Conservation (phyloP, 2,113 vertebrate species). For the Bothrops jararaca region DNA sequence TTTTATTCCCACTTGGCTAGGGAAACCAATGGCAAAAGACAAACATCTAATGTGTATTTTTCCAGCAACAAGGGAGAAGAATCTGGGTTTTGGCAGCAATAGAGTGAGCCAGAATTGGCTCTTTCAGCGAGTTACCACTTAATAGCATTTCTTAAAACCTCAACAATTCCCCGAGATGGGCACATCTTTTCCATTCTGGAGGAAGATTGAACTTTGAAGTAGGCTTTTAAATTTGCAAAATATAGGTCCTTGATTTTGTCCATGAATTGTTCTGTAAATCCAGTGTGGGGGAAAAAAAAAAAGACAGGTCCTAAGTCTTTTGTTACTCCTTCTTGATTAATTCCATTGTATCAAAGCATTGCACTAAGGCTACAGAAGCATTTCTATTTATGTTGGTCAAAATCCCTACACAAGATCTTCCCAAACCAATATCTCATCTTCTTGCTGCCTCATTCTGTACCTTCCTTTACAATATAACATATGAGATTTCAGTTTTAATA, state of each 20-base stretch:
- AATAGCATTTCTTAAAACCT: not conserved
- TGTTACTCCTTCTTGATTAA: not conserved
- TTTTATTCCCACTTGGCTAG: not conserved
- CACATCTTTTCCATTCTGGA: not conserved
- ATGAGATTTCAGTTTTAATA: not conserved
- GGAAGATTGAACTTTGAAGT: not conserved
- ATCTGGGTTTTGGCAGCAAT: not conserved
- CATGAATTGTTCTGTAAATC: not conserved
- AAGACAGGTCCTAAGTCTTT: not conserved
- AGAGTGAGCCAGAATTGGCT: not conserved
- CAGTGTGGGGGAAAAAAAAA: not conserved
- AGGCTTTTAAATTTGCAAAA: not conserved
- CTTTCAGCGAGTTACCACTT: not conserved
- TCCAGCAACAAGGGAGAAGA: not conserved
- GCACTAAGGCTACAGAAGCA: not conserved
- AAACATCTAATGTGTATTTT: not conserved
- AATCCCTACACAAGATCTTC: not conserved
- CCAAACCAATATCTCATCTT: not conserved
- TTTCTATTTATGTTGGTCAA: not conserved
- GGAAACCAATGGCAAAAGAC: not conserved
- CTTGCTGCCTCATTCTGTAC: not conserved
- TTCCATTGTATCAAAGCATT: not conserved
- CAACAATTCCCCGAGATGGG: not conserved
- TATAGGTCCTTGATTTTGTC: not conserved
- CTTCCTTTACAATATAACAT: not conserved